These are phyloP conservation scores for Ormyrus labotus DNA, from an alignment of 2,888 invertebrate species.

Conservation along the genomic window DNA sequence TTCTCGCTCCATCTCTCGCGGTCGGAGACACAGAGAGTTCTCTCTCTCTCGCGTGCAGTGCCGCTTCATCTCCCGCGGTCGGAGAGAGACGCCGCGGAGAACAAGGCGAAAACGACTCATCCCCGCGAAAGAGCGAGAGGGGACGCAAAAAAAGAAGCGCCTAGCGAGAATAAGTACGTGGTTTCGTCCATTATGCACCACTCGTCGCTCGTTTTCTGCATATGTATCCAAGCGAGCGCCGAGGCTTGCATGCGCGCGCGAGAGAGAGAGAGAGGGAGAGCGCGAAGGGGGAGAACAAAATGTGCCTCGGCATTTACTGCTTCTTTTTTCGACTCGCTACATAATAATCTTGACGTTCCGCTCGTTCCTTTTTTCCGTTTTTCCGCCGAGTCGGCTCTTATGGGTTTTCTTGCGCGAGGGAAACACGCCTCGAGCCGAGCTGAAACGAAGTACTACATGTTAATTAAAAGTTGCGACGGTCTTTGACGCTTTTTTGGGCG, in stretches of 20 bases:
- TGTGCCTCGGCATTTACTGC: not conserved
- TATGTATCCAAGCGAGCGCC: constrained; percentile 1
- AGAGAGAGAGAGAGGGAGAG: too few species aligned
- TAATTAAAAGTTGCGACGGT: constrained; percentile 13
- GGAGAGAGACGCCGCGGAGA: not conserved
- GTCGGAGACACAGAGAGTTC: too few species aligned
- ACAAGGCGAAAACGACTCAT: constrained; percentile 15
- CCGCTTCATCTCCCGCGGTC: not conserved
- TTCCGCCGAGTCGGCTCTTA: not conserved
- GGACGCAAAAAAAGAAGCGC: constrained; percentile 56
- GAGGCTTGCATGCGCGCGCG: too few species aligned
- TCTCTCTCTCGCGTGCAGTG: too few species aligned
- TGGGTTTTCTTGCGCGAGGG: not conserved
- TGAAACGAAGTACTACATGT: not conserved
- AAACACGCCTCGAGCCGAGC: not conserved
- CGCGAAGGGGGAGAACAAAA: too few species aligned
- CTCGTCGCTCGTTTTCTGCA: constrained; percentile 42
- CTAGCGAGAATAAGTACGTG: constrained; percentile 58
- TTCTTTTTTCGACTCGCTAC: constrained; percentile 19
- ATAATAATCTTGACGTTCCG: constrained; percentile 29
- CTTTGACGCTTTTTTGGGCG: not conserved
- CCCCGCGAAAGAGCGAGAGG: constrained; percentile 40
- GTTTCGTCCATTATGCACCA: constrained; percentile 38
- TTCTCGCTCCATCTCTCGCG: constrained; percentile 8
- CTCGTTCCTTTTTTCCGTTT: constrained; percentile 9